phyloP scores from a whole-genome alignment of 1,140 invertebrate species.

The Pseudachorutes palmiensis region DNA sequence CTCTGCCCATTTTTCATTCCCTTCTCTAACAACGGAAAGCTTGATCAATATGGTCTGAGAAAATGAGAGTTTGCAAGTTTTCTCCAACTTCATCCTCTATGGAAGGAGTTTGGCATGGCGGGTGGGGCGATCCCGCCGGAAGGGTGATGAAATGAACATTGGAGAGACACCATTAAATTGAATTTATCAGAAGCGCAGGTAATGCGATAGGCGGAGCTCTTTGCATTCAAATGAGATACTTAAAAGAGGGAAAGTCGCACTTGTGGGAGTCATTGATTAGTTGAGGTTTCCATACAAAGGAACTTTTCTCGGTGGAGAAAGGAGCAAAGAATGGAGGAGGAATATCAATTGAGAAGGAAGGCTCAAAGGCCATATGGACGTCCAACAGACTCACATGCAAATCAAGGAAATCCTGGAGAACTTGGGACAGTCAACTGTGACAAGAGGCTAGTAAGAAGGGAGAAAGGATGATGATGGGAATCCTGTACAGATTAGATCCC shows the following conservation, averaged over 20 bases:
- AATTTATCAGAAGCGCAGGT: neutral
- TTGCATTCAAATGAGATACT: constrained; percentile 2
- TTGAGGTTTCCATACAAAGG: neutral
- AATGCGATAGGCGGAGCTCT: neutral
- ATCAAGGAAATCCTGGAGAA: neutral
- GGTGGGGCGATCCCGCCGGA: neutral
- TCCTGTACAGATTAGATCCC: no score
- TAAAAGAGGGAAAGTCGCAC: neutral
- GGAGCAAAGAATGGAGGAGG: neutral
- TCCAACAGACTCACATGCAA: neutral
- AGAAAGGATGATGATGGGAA: no score
- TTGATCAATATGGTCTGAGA: no score
- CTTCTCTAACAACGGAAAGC: no score
- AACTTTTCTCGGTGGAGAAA: neutral
- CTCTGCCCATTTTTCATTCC: no score
- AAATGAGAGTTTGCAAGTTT: no score
- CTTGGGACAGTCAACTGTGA: no score
- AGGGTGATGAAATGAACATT: neutral
- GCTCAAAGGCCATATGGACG: neutral
- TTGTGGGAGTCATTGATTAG: neutral
- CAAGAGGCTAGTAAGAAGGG: no score
- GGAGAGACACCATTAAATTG: neutral
- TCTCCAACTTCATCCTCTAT: no score
- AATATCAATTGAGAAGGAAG: neutral
- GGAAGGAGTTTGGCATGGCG: no score